Evolutionary conservation across 2,797 vertebrate genomes (phyloP), one percentile per base, ranked within the genome.

Genomic region (Channallabes apus): DNA sequence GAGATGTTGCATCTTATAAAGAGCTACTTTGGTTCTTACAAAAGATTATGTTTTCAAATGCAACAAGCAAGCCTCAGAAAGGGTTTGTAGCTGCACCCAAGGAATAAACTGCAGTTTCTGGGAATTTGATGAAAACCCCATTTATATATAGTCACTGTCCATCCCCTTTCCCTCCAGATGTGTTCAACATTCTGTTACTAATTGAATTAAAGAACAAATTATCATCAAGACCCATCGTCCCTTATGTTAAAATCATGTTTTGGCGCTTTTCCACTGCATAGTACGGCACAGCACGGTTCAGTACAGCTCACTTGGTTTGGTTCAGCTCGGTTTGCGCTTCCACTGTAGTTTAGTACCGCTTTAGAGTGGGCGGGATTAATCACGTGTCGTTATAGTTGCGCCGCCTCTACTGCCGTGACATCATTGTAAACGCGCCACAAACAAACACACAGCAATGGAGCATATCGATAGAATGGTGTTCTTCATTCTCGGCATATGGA

Each of bases 191-290:
- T 20, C 64, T 56, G 58, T 12, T 78, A 27, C 29, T 35, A 58
- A 54, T 67, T 77, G 88, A 89, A 91, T 86, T 85, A 86, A 90
- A 89, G 81, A 84, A 20, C 5, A 29, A 80, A 90, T 71, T 38
- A 89, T 92, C 88, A 87, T 89, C 89, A 71, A 76, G 80, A 75
- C 83, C 87, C 85, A 27, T 71, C 86, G 24, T 82, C 41, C 8
- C 41, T 46, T 46, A 41, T 8, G 41, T 51, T 46, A 6, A 6
- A 72, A n/a, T 2, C 18, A 68, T 68, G 35, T 69, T 69, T 56
- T 6, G n/a, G n/a, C n/a, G n/a, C n/a, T n/a, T n/a, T n/a, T n/a
- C n/a, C n/a, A n/a, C n/a, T n/a, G n/a, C n/a, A n/a, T n/a, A n/a
- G n/a, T n/a, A n/a, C n/a, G n/a, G n/a, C n/a, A n/a, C n/a, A n/a